Evolutionary conservation across 2,888 invertebrate species (phyloP).

Genomic region (Halocaridina rubra): DNA sequence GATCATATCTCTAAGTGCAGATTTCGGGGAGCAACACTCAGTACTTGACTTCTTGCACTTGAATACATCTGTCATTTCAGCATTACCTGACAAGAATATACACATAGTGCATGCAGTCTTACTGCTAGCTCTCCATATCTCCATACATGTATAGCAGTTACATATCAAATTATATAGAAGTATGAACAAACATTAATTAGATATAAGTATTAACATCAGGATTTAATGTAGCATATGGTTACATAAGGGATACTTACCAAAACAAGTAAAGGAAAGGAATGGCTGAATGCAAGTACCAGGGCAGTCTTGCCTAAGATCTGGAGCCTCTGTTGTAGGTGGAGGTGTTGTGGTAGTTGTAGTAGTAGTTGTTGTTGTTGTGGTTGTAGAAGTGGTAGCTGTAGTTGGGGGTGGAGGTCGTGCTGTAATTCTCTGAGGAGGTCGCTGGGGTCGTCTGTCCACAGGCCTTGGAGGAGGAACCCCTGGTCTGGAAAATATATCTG

Average conservation of each 20-base stretch:
- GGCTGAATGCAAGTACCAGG: slow-evolving; percentile 92
- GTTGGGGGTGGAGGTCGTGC: slow-evolving; percentile 26
- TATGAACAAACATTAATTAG: too few relatives aligned
- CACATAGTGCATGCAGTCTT: too few relatives aligned
- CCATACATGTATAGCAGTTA: too few relatives aligned
- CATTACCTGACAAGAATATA: slow-evolving; percentile 79
- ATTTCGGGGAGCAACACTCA: slow-evolving; percentile 90
- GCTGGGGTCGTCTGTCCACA: not conserved
- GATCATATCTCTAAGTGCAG: slow-evolving; percentile 79
- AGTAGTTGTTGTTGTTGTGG: slow-evolving; percentile 49
- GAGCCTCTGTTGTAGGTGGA: slow-evolving; percentile 65
- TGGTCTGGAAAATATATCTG: slow-evolving; percentile 76
- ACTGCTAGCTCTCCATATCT: too few relatives aligned
- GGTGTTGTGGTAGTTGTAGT: slow-evolving; percentile 66
- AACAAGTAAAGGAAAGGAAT: slow-evolving; percentile 90
- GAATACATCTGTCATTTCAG: slow-evolving; percentile 89
- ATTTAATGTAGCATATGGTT: too few relatives aligned
- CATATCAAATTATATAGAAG: too few relatives aligned
- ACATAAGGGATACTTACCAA: slow-evolving; percentile 86
- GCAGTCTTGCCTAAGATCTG: slow-evolving; percentile 84
- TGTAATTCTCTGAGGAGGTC: slow-evolving; percentile 13
- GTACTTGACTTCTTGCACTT: slow-evolving; percentile 88
- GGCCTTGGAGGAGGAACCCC: not conserved
- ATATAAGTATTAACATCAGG: too few relatives aligned
- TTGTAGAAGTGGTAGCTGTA: slow-evolving; percentile 47